phyloP scores from a whole-genome alignment of 2,797 vertebrate species.

The Halcyon chelicuti region DNA sequence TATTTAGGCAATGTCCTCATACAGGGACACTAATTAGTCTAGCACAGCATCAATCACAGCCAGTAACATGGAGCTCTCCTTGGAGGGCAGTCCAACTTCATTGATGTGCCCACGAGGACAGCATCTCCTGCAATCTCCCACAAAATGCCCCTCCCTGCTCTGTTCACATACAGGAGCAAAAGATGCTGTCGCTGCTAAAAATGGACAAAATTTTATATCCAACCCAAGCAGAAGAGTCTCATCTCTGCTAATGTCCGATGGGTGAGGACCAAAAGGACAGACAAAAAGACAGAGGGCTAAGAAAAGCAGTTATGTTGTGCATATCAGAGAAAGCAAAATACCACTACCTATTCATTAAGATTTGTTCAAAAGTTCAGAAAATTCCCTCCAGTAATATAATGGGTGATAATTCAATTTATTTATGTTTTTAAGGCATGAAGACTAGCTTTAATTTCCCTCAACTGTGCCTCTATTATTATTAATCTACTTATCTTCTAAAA shows the following conservation, averaged over 20 bases:
- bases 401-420: conserved; percentile 54
- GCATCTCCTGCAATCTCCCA: not conserved
- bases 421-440: conserved; percentile 61
- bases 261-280: not conserved
- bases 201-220: not conserved
- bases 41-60: not conserved
- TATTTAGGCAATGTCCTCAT: not conserved
- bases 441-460: conserved; percentile 38
- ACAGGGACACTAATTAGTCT: not conserved
- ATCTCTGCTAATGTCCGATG: not conserved
- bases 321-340: not conserved
- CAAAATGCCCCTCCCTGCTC: not conserved
- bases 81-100: not conserved
- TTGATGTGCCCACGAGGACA: not conserved
- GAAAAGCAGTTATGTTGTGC: not conserved
- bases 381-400: conserved; percentile 26
- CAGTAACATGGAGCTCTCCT: not conserved
- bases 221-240: not conserved
- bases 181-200: not conserved
- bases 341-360: not conserved
- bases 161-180: not conserved
- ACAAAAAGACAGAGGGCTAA: not conserved
- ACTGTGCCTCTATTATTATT: conserved; percentile 36
- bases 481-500: conserved; percentile 46
- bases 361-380: conserved; percentile 31